Conservation (phyloP, 2,888 invertebrate species). For the Zelleria hepariella region DNA sequence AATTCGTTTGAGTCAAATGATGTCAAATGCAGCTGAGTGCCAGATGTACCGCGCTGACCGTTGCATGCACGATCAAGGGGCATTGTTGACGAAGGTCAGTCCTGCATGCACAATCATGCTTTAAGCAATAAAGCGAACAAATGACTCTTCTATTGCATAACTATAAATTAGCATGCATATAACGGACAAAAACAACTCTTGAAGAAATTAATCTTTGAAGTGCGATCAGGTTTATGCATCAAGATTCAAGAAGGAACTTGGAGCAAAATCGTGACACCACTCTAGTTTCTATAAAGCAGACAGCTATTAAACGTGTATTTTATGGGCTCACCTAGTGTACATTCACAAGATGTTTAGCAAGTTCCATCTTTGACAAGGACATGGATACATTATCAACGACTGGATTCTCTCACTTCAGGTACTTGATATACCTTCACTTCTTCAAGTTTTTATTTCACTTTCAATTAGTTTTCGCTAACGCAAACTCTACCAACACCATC, state of each 20-base stretch:
- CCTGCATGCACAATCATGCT: conserved; percentile 38
- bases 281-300: too few relatives aligned
- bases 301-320: background rate
- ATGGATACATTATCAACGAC: background rate
- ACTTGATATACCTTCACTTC: background rate
- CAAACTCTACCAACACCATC: background rate
- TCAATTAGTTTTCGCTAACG: background rate
- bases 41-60: conserved; percentile 39
- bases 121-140: conserved; percentile 27
- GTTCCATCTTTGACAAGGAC: background rate
- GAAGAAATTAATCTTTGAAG: background rate
- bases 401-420: background rate
- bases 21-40: conserved; percentile 17
- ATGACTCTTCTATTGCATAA: conserved; percentile 24
- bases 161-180: conserved; percentile 6
- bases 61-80: conserved; percentile 37
- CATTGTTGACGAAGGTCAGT: conserved; percentile 55
- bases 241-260: too few relatives aligned
- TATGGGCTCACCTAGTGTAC: background rate
- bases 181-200: background rate
- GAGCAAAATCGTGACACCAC: too few relatives aligned
- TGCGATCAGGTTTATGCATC: too few relatives aligned
- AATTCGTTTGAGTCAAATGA: background rate
- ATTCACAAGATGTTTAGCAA: background rate
- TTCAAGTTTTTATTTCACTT: background rate